These are phyloP conservation scores for Drosophila borborema DNA, from an alignment of 2,888 invertebrate species.

Conservation along the genomic window DNA sequence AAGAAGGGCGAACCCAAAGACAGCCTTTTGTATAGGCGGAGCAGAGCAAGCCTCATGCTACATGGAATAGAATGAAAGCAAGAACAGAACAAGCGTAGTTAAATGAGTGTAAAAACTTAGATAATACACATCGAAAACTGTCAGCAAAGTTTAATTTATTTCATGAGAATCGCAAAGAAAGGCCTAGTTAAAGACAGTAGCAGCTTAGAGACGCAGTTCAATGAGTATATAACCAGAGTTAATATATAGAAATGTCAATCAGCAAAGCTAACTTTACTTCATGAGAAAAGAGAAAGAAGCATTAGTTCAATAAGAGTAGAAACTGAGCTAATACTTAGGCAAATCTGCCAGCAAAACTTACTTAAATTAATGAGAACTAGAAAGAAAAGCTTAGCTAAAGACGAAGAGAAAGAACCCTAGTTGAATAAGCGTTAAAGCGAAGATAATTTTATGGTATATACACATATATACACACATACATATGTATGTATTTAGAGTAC, in stretches of 20 bases:
- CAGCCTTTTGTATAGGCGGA: too few species aligned
- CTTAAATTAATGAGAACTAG: background rate
- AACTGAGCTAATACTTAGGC: background rate
- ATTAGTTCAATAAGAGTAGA: background rate
- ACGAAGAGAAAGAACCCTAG: background rate
- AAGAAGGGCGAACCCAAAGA: background rate
- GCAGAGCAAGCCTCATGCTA: background rate
- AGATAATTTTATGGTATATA: background rate
- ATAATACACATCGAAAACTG: too few species aligned
- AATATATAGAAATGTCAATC: too few species aligned
- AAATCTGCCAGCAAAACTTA: too few species aligned
- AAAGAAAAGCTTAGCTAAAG: background rate
- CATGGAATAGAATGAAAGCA: background rate
- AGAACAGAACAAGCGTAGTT: background rate
- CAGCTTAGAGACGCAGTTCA: too few species aligned
- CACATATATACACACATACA: too few species aligned
- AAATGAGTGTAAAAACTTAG: background rate
- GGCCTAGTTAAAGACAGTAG: background rate
- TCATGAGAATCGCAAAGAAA: conserved; percentile 3
- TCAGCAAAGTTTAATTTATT: background rate
- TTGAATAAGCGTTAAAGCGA: background rate
- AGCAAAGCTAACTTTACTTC: background rate
- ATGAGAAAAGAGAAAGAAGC: background rate
- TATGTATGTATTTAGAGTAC: background rate
- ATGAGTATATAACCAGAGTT: too few species aligned